These are phyloP conservation scores for Drosophila truncata DNA, from an alignment of 1,140 invertebrate genomes.

Conservation along the genomic window DNA sequence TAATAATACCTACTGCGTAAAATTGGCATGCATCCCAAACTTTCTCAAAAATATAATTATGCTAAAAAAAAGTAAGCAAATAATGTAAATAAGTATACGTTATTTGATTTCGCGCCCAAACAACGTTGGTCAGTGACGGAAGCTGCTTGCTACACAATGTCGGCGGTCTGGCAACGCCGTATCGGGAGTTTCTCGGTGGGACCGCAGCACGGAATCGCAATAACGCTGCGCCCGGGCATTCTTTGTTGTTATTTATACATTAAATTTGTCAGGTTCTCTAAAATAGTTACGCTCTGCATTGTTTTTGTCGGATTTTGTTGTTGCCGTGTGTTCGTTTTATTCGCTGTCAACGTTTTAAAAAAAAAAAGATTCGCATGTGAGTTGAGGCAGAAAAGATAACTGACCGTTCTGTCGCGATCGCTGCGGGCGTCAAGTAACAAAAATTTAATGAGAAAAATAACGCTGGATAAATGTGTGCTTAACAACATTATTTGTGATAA, in stretches of 20 bases:
- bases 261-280: not conserved
- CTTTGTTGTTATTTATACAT: not conserved
- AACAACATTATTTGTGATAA: conserved; percentile 59
- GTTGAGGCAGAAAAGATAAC: conserved; percentile 1
- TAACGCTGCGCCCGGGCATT: not conserved
- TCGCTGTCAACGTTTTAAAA: conserved; percentile 13
- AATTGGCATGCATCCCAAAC: not conserved
- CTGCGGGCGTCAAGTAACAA: not conserved
- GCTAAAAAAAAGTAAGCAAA: not conserved
- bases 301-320: conserved; percentile 38
- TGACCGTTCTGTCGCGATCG: conserved; percentile 13
- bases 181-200: not conserved
- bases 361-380: conserved; percentile 16
- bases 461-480: conserved; percentile 12
- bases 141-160: not conserved
- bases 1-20: not conserved
- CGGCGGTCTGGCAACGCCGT: not conserved
- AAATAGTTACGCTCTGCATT: conserved; percentile 3
- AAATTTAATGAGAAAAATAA: not conserved
- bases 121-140: not conserved
- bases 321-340: conserved; percentile 32
- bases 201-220: not conserved
- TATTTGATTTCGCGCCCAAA: not conserved
- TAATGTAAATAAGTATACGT: not conserved
- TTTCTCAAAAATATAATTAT: not conserved